phyloP scores from a whole-genome alignment of 2,797 vertebrate species.

The Paedocypris micromegethes region DNA sequence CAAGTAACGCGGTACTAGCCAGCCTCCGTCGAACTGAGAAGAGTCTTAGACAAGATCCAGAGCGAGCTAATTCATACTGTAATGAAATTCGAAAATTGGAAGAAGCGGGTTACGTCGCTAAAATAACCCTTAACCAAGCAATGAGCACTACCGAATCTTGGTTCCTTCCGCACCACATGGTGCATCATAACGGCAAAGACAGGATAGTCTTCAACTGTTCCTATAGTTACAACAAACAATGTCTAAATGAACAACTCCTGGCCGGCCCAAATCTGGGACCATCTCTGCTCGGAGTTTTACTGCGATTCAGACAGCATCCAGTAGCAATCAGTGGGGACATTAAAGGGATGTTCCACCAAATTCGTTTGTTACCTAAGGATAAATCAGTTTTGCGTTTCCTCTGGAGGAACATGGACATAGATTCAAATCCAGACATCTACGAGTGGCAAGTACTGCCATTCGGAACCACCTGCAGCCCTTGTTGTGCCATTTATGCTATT shows the following conservation, averaged over 20 bases:
- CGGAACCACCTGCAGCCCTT: conserved; percentile 14
- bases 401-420: conserved; percentile 13
- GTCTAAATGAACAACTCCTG: conserved; percentile 21
- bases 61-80: background rate
- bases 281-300: conserved; percentile 4
- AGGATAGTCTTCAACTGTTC: conserved; percentile 33
- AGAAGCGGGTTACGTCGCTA: conserved; percentile 21
- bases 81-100: conserved; percentile 21
- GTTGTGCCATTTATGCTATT: conserved; percentile 20
- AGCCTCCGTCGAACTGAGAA: conserved; percentile 22
- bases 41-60: too few species aligned
- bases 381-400: conserved; percentile 19
- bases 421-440: background rate
- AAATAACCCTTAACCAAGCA: background rate
- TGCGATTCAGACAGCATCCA: conserved; percentile 23
- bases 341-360: conserved; percentile 32
- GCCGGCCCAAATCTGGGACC: conserved; percentile 22
- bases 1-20: background rate
- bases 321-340: conserved; percentile 36
- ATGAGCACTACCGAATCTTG: conserved; percentile 1
- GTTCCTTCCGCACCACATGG: conserved; percentile 36
- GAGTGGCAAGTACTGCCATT: conserved; percentile 1
- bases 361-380: conserved; percentile 13
- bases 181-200: conserved; percentile 34
- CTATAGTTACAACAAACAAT: background rate